A percentile compares a stretch with the other conserved stretches of the same genome.
Conservation (phyloP, 2,888 invertebrate genomes). For the Andrena chrysosceles region DNA sequence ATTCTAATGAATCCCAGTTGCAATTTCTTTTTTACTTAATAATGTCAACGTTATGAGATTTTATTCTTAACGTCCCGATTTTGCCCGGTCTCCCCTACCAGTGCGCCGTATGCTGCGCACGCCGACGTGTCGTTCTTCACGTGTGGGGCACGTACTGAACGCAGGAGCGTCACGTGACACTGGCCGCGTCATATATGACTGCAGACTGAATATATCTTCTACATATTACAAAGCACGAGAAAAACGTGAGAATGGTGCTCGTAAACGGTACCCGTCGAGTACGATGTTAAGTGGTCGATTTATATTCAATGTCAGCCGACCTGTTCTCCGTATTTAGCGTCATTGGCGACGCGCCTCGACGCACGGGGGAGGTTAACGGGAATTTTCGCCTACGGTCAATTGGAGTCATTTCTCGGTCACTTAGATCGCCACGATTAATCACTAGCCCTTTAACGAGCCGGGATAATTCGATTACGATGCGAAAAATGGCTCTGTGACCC, state of each 20-base stretch:
- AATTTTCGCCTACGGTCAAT: slow-evolving; percentile 68
- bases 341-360: slow-evolving; percentile 28
- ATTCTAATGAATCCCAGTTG: too few species aligned
- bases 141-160: too few species aligned
- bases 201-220: neutral
- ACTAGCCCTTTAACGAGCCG: slow-evolving; percentile 41
- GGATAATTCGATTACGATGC: slow-evolving; percentile 52
- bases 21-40: too few species aligned
- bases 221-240: neutral
- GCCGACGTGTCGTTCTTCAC: too few species aligned
- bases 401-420: slow-evolving; percentile 31
- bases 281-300: slow-evolving; percentile 57
- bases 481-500: neutral
- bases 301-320: slow-evolving; percentile 67
- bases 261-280: slow-evolving; percentile 25
- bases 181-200: neutral
- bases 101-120: too few species aligned
- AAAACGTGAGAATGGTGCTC: slow-evolving; percentile 13
- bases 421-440: slow-evolving; percentile 34
- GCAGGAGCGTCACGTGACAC: neutral
- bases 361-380: slow-evolving; percentile 57
- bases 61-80: too few species aligned
- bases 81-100: too few species aligned
- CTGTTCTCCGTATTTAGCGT: slow-evolving; percentile 54
- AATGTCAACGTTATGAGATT: too few species aligned